Percentiles rank a stretch among this genome's conserved stretches.
phyloP scores from a whole-genome alignment of 2,888 invertebrate species.

The Drosophila multiciliata region DNA sequence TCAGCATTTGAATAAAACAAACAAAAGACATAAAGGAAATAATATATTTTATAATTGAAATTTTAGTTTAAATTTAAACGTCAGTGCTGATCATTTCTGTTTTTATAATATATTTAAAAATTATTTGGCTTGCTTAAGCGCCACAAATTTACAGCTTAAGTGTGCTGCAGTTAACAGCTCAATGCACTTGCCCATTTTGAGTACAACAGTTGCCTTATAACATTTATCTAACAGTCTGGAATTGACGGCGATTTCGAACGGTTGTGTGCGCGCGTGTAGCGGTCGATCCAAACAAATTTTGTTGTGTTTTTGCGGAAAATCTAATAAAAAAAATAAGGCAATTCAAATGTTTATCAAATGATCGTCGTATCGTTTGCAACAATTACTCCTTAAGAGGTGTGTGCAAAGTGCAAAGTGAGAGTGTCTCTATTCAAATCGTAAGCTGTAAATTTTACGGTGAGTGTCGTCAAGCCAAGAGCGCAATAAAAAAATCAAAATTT shows the following conservation, averaged over 20 bases:
- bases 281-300: constrained; percentile 52
- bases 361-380: constrained; percentile 59
- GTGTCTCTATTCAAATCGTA: constrained; percentile 47
- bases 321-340: constrained; percentile 59
- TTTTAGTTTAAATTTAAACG: not conserved
- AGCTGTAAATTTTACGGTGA: constrained; percentile 71
- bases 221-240: constrained; percentile 51
- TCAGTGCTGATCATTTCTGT: not conserved
- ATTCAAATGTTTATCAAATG: constrained; percentile 71
- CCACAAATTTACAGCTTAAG: constrained; percentile 13
- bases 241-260: constrained; percentile 61
- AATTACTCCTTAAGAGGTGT: constrained; percentile 70
- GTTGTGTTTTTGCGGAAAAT: constrained; percentile 75
- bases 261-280: constrained; percentile 52
- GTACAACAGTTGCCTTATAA: constrained; percentile 41
- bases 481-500: constrained; percentile 35
- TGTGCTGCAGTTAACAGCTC: constrained; percentile 6
- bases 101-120: not conserved
- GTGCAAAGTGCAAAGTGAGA: constrained; percentile 44
- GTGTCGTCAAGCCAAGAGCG: constrained; percentile 33
- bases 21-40: no score
- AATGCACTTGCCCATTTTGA: constrained; percentile 48
- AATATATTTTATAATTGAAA: not conserved
- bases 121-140: not conserved
- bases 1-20: not conserved